Conservation (phyloP, 1,140 invertebrate genomes). For the Drosophila tsacasi region DNA sequence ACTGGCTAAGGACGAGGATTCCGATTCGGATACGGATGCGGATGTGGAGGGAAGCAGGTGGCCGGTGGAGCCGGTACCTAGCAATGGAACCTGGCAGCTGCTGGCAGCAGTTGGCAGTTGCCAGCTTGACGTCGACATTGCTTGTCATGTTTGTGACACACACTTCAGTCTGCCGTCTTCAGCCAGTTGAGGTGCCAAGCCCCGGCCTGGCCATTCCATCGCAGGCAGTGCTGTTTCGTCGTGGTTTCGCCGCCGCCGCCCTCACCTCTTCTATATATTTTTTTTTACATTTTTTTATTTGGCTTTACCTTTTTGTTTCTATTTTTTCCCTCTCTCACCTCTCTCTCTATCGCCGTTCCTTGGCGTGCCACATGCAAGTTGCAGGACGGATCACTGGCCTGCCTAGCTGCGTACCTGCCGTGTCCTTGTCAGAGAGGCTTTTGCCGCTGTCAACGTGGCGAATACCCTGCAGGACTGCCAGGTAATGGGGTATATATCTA, state of each 20-base stretch:
- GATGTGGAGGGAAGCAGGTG: slow-evolving; percentile 11
- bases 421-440: slow-evolving; percentile 71
- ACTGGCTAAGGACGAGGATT: slow-evolving; percentile 11
- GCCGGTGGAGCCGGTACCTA: slow-evolving; percentile 11
- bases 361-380: slow-evolving; percentile 65
- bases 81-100: slow-evolving; percentile 46
- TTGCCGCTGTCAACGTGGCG: slow-evolving; percentile 54
- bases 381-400: slow-evolving; percentile 36
- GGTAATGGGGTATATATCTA: slow-evolving; percentile 18
- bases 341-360: slow-evolving; percentile 2
- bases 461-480: slow-evolving; percentile 22
- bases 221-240: slow-evolving; percentile 29
- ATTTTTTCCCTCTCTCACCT: neutral
- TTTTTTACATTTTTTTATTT: slow-evolving; percentile 32
- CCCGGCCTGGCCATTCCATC: slow-evolving; percentile 26
- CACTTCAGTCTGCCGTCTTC: slow-evolving; percentile 69
- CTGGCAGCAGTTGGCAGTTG: slow-evolving; percentile 49
- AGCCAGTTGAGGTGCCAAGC: slow-evolving; percentile 42
- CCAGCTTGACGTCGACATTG: slow-evolving; percentile 66
- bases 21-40: slow-evolving; percentile 13
- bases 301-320: slow-evolving; percentile 15
- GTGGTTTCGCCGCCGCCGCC: slow-evolving; percentile 36
- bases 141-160: slow-evolving; percentile 82
- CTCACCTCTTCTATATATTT: slow-evolving; percentile 3
- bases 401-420: slow-evolving; percentile 45